These are phyloP conservation scores for Phyllotis vaccarum DNA, from an alignment of 2,797 vertebrate species.

Conservation along the genomic window DNA sequence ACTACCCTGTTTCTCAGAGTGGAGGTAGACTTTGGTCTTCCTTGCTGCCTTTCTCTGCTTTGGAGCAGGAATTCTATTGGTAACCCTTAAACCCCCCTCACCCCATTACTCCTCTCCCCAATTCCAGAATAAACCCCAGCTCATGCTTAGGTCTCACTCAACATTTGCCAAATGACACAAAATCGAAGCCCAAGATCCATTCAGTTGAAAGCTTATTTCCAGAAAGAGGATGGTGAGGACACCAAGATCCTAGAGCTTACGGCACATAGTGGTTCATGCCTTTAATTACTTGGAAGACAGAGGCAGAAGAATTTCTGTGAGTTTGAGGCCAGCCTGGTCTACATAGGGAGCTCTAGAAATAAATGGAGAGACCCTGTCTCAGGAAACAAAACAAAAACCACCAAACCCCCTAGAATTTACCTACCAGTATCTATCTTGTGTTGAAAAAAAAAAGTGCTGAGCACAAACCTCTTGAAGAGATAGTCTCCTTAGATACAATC, in stretches of 20 bases:
- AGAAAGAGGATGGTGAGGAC: not conserved
- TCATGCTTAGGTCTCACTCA: too few species aligned
- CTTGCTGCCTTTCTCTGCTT: not conserved
- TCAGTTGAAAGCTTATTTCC: not conserved
- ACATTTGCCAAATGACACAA: not conserved
- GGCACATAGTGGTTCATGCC: not conserved
- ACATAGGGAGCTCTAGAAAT: not conserved
- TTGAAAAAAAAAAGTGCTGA: constrained; percentile 11
- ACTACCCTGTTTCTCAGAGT: not conserved
- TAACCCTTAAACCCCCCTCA: not conserved
- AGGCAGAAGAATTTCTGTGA: not conserved
- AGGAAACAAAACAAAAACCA: not conserved
- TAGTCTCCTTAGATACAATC: not conserved
- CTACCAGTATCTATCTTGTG: not conserved
- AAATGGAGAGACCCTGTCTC: not conserved
- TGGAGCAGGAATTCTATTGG: not conserved
- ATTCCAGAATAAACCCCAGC: not conserved
- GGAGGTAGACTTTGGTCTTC: not conserved
- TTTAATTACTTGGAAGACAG: not conserved
- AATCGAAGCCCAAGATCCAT: not conserved
- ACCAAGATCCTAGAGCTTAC: not conserved
- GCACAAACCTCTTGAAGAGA: not conserved
- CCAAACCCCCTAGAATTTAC: not conserved
- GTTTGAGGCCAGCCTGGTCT: not conserved
- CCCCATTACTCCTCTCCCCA: not conserved